Evolutionary conservation across 2,797 vertebrate species (phyloP), one percentile per base, ranked within the genome.

Genomic region (Numenius phaeopus): DNA sequence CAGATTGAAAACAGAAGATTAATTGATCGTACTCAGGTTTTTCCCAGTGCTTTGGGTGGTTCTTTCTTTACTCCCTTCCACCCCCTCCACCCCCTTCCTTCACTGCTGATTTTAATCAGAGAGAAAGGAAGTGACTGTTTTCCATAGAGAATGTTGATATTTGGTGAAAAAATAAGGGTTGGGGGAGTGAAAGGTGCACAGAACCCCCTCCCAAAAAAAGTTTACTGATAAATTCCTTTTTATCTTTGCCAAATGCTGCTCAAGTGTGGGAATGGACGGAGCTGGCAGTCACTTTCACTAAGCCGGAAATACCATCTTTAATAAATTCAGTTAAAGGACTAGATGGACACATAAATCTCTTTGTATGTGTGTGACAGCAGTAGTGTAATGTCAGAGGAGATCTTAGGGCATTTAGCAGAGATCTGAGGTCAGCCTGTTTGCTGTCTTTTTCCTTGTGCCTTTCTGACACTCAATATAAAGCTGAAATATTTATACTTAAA

Each of bases 71-170:
- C 32, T 62, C 40, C 32, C 9, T 87, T 91, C 90, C 73, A 80
- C 16, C 37, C 54, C 39, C 46, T 49, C 69, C 54, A 64, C 59
- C 70, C 40, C 40, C 30, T 92, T 94, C 94, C 64, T 88, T 67
- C 71, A 89, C 73, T 89, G 66, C 89, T 97, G 91, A 97, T 97
- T 86, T 91, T 96, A 97, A 97, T 97, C 90, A 95, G 40, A 83
- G 42, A 40, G 85, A 96, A 95, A 95, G 91, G 91, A 97, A 97
- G 47, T 96, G 67, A 23, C 39, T 92, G 75, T 97, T 97, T 97
- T 96, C 79, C 72, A 95, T 49, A 59, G 29, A 84, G 80, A 89
- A 49, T 91, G 84, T 59, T 93, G 83, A 90, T 90, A 96, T 82
- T 94, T 92, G 34, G 66, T 95, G 75, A 93, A 94, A 95, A 96